These are phyloP conservation scores for Synergus japonicus DNA, from an alignment of 2,888 invertebrate species.

Conservation along the genomic window DNA sequence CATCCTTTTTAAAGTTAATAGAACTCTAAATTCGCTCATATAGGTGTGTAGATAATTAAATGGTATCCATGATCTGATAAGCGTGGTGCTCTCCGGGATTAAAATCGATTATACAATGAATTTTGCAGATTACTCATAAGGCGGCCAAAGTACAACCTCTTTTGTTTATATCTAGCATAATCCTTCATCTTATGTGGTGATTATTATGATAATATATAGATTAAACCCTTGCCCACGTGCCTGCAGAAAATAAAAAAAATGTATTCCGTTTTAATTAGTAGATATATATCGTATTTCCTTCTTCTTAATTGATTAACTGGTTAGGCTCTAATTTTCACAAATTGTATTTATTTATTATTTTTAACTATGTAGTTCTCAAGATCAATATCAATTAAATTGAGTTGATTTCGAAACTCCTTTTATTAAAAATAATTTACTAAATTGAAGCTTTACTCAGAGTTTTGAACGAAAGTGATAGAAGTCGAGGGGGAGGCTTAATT, in stretches of 20 bases:
- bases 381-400: not conserved
- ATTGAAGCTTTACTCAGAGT: no score
- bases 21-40: not conserved
- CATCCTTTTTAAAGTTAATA: not conserved
- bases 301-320: no score
- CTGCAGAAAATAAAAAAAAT: no score
- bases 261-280: no score
- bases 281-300: no score
- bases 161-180: not conserved
- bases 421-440: no score
- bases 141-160: not conserved
- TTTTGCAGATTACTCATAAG: not conserved
- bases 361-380: not conserved
- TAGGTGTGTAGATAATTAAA: constrained; percentile 8
- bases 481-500: no score
- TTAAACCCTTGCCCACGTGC: not conserved
- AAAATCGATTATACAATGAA: constrained; percentile 22
- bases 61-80: not conserved
- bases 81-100: constrained; percentile 3
- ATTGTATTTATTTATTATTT: not conserved
- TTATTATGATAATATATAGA: not conserved
- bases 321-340: not conserved
- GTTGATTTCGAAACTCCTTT: not conserved
- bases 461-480: no score
- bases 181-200: not conserved